Conservation (phyloP, 2,888 invertebrate species). For the Hypomecis atomaria region DNA sequence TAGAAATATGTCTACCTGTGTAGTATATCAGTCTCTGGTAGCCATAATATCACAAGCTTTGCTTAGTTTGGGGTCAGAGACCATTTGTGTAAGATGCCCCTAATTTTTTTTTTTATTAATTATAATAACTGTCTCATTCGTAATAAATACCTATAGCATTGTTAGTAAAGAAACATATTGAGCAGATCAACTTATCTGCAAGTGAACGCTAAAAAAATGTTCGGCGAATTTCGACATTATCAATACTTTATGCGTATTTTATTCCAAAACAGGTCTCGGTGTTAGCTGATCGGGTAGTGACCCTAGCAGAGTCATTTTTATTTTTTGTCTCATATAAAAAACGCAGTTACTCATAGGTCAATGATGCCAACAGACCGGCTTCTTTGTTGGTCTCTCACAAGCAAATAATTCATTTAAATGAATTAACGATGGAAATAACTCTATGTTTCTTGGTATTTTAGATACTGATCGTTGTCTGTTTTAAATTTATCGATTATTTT, state of each 20-base stretch:
- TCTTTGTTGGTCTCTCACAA: slow-evolving; percentile 51
- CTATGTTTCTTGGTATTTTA: slow-evolving; percentile 42
- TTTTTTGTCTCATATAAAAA: slow-evolving; percentile 36
- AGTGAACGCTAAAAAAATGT: background rate
- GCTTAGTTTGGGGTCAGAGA: no score
- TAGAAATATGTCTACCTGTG: no score
- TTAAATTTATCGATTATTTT: background rate
- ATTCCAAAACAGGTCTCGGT: slow-evolving; percentile 38
- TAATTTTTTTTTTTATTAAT: no score
- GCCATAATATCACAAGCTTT: no score
- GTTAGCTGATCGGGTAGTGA: slow-evolving; percentile 45
- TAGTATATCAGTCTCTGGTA: no score
- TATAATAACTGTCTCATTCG: no score
- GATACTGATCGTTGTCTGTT: background rate
- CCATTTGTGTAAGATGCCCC: no score
- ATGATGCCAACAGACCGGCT: slow-evolving; percentile 64
- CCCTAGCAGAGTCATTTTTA: slow-evolving; percentile 38
- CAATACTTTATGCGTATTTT: slow-evolving; percentile 20
- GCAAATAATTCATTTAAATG: slow-evolving; percentile 50
- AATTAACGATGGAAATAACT: slow-evolving; percentile 50
- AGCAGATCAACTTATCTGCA: no score
- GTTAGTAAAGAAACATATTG: no score
- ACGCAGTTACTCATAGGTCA: slow-evolving; percentile 74
- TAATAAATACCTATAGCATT: no score
- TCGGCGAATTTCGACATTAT: slow-evolving; percentile 18